phyloP scores from a whole-genome alignment of 2,888 invertebrate genomes.

The Heliconius sara region DNA sequence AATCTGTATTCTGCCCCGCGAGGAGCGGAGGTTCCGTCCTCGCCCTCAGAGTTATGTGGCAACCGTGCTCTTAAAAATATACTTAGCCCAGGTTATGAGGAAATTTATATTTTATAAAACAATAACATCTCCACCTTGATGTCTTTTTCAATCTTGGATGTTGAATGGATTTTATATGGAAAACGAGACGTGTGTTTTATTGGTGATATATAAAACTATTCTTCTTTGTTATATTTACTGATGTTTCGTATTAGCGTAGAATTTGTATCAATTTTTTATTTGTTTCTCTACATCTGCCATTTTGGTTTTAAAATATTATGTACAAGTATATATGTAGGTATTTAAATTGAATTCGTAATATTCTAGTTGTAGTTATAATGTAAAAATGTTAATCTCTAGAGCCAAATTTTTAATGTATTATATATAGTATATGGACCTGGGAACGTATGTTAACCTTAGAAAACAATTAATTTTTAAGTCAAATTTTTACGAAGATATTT shows the following conservation, averaged over 20 bases:
- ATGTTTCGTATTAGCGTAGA: neutral
- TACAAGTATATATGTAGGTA: no score
- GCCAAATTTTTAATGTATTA: no score
- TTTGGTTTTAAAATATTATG: no score
- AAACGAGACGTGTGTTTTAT: constrained; percentile 3
- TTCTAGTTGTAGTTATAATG: no score
- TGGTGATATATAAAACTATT: neutral
- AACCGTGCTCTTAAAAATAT: constrained; percentile 45
- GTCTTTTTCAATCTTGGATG: constrained; percentile 29
- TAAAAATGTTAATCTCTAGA: no score
- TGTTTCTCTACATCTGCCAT: neutral
- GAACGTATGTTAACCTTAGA: no score
- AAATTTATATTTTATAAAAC: constrained; percentile 46
- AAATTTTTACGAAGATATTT: no score
- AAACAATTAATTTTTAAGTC: no score
- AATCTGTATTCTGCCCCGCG: constrained; percentile 40
- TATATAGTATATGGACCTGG: no score
- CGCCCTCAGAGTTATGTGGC: constrained; percentile 43
- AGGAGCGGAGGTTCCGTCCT: constrained; percentile 41
- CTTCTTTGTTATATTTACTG: neutral
- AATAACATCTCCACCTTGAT: constrained; percentile 32
- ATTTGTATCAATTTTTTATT: neutral
- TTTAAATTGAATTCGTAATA: no score
- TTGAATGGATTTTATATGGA: constrained; percentile 17
- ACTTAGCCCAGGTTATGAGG: constrained; percentile 44